Conservation (phyloP, 2,797 vertebrate genomes). For the Arrhamphus sclerolepis region DNA sequence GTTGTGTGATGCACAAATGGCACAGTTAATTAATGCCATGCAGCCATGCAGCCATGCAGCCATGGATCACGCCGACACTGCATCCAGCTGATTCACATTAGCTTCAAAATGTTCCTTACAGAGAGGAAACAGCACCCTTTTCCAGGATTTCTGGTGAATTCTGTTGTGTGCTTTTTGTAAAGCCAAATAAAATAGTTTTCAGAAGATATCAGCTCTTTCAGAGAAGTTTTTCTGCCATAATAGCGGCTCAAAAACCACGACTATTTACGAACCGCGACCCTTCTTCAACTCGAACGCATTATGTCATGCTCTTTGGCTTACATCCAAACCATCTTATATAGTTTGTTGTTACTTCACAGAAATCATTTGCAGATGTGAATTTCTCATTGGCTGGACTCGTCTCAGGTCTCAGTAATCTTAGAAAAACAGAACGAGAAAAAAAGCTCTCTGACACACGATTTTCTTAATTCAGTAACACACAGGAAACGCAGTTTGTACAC, state of each 20-base stretch:
- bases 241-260: conserved; percentile 17
- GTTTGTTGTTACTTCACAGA: conserved; percentile 47
- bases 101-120: too few relatives aligned
- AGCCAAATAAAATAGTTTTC: neutral
- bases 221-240: conserved; percentile 10
- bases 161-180: conserved; percentile 2
- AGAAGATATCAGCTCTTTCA: conserved; percentile 12
- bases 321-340: conserved; percentile 32
- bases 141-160: neutral
- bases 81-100: conserved; percentile 29
- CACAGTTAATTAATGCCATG: conserved; percentile 40
- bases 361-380: conserved; percentile 60
- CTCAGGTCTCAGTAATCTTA: conserved; percentile 33
- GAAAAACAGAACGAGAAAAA: conserved; percentile 33
- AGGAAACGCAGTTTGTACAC: conserved; percentile 8
- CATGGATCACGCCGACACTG: conserved; percentile 17
- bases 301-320: conserved; percentile 22
- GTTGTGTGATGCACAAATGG: conserved; percentile 19
- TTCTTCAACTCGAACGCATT: conserved; percentile 26
- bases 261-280: conserved; percentile 25
- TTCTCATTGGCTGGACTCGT: conserved; percentile 39
- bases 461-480: conserved; percentile 20
- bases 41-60: conserved; percentile 5
- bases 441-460: conserved; percentile 11
- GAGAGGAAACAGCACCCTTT: too few relatives aligned